phyloP scores from a whole-genome alignment of 2,113 vertebrate species.

The Sialia sialis region DNA sequence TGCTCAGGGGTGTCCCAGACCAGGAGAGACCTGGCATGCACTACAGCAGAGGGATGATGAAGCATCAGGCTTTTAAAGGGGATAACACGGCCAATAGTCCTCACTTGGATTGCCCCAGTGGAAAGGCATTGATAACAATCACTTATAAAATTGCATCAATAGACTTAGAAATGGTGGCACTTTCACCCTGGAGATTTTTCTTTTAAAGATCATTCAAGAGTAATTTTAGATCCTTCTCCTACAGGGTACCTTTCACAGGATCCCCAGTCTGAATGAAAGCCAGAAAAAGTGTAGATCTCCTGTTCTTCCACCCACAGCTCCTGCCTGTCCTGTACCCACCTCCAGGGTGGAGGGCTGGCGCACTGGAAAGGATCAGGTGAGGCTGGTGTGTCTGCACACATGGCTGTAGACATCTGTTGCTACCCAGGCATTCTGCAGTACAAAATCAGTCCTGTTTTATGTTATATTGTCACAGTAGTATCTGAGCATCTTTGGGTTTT shows the following conservation, averaged over 20 bases:
- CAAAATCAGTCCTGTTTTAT: neutral
- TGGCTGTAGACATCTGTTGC: neutral
- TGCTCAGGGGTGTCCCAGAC: neutral
- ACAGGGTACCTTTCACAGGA: neutral
- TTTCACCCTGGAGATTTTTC: neutral
- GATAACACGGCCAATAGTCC: neutral
- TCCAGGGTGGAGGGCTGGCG: neutral
- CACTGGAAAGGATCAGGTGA: neutral
- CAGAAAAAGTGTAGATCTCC: neutral
- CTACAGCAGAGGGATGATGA: neutral
- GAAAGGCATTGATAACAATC: neutral
- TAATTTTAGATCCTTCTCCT: neutral
- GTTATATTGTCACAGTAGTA: neutral
- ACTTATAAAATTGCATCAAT: neutral
- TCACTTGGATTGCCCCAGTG: neutral
- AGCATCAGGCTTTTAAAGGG: neutral
- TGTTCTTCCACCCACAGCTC: neutral
- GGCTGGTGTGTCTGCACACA: neutral
- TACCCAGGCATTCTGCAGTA: neutral
- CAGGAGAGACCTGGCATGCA: neutral
- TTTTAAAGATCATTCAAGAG: neutral
- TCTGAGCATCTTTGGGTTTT: neutral
- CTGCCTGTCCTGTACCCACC: neutral
- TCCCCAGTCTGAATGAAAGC: neutral
- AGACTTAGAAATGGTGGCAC: neutral